Evolutionary conservation across 2,888 invertebrate species (phyloP).

Genomic region (Celastrina argiolus): DNA sequence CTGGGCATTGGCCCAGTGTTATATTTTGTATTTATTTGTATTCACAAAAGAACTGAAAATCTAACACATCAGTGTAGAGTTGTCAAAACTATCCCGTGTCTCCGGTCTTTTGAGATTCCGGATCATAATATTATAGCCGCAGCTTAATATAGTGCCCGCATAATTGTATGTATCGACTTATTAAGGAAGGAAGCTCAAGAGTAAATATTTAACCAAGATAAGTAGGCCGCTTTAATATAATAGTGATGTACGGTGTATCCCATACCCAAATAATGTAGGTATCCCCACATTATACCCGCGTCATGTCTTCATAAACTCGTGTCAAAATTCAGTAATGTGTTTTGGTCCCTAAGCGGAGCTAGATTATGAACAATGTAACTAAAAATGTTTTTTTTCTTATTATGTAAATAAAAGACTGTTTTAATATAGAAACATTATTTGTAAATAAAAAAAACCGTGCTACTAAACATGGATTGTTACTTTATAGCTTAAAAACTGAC

Average conservation of each 20-base stretch:
- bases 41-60: no score
- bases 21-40: no score
- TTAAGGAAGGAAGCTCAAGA: neutral
- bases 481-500: no score
- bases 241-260: slow-evolving; percentile 27
- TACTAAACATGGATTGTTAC: no score
- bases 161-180: neutral
- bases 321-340: slow-evolving; percentile 36
- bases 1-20: no score
- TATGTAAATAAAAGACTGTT: no score
- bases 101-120: no score
- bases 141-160: no score
- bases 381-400: neutral
- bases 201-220: neutral
- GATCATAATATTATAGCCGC: no score
- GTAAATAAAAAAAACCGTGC: no score
- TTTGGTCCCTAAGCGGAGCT: slow-evolving; percentile 27
- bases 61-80: no score
- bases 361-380: slow-evolving; percentile 24
- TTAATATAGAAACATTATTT: no score
- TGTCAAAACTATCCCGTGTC: neutral
- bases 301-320: slow-evolving; percentile 43
- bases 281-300: slow-evolving; percentile 36
- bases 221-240: neutral
- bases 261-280: slow-evolving; percentile 30